Evolutionary conservation across 2,797 vertebrate species (phyloP).

Genomic region (Mergus octosetaceus): DNA sequence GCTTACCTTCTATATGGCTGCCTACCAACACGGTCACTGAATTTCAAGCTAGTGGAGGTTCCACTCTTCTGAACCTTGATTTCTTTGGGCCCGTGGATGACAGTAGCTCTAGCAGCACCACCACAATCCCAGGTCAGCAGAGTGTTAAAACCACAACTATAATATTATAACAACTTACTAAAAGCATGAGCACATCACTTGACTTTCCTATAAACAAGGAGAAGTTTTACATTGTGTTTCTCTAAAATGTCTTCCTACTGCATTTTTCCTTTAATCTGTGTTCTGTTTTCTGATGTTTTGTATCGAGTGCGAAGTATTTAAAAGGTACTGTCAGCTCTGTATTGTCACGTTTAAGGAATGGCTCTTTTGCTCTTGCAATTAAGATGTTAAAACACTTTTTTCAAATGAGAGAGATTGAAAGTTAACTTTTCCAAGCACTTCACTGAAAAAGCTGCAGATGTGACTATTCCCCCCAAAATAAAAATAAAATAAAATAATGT

Average conservation of each 20-base stretch:
- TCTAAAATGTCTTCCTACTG: slow-evolving; percentile 63
- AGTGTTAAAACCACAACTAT: slow-evolving; percentile 78
- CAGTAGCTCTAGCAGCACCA: slow-evolving; percentile 87
- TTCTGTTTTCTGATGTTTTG: slow-evolving; percentile 67
- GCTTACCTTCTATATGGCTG: slow-evolving; percentile 85
- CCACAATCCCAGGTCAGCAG: slow-evolving; percentile 93
- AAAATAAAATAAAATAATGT: neutral
- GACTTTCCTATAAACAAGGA: slow-evolving; percentile 88
- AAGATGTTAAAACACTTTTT: slow-evolving; percentile 48
- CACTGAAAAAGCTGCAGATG: neutral
- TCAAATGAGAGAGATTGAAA: slow-evolving; percentile 15
- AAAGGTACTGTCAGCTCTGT: slow-evolving; percentile 58
- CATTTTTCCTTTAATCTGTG: slow-evolving; percentile 53
- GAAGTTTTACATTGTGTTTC: slow-evolving; percentile 45
- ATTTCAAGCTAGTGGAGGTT: slow-evolving; percentile 93
- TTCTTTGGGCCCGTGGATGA: slow-evolving; percentile 93
- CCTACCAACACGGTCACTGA: slow-evolving; percentile 86
- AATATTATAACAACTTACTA: slow-evolving; percentile 67
- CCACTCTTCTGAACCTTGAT: slow-evolving; percentile 93
- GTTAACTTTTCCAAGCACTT: slow-evolving; percentile 18
- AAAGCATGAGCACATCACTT: slow-evolving; percentile 81
- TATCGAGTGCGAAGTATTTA: slow-evolving; percentile 59
- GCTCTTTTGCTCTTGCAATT: slow-evolving; percentile 42
- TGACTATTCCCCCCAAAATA: neutral
- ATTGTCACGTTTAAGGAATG: slow-evolving; percentile 36